A percentile compares a stretch with the other conserved stretches of the same genome.
Evolutionary conservation across 35 echinoderm and acorn worm species (phyloP).

Genomic region (Hemicentrotus pulcherrimus): DNA sequence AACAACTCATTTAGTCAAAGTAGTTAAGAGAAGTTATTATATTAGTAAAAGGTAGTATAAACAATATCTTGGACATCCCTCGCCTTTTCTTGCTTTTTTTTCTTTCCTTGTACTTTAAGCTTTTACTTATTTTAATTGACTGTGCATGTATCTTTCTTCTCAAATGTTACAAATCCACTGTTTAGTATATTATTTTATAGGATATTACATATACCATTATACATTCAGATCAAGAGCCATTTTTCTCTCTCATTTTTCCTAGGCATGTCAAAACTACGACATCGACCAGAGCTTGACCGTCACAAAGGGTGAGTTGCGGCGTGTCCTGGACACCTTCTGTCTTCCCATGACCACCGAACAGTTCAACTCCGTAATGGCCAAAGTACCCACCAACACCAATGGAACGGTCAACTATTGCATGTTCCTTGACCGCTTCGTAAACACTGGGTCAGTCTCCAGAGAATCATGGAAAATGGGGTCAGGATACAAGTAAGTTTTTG

Average conservation of each 20-base stretch:
- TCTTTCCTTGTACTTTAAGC: no score
- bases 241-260: neutral
- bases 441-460: constrained; percentile 66
- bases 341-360: constrained; percentile 88
- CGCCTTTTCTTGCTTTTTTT: no score
- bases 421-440: constrained; percentile 88
- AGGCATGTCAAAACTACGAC: constrained; percentile 98
- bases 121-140: no score
- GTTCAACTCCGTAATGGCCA: constrained; percentile 92
- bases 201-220: no score
- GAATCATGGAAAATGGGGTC: constrained; percentile 91
- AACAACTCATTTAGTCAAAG: no score
- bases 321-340: constrained; percentile 89
- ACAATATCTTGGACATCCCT: no score
- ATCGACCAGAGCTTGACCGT: constrained; percentile 97
- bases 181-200: no score
- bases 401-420: constrained; percentile 90
- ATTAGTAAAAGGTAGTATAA: no score
- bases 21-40: no score
- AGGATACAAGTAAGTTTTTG: constrained; percentile 80
- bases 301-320: constrained; percentile 91
- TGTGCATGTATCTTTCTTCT: no score
- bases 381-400: constrained; percentile 82
- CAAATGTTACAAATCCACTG: no score
- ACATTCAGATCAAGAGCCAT: neutral